Conservation (phyloP, 2,113 vertebrate genomes). For the Tragelaphus imberbis region DNA sequence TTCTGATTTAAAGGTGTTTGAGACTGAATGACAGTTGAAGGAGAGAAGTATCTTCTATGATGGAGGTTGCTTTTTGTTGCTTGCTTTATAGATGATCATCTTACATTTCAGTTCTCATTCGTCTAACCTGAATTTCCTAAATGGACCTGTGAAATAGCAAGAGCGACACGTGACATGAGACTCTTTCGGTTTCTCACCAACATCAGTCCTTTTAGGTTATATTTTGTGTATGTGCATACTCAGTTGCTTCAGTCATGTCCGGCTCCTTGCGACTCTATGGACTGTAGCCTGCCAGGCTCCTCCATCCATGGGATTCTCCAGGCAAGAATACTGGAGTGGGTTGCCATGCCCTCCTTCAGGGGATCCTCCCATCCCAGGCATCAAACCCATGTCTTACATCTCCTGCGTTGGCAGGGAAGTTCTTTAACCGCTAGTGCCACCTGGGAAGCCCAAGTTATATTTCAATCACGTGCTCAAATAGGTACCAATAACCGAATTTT, state of each 20-base stretch:
- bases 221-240: neutral
- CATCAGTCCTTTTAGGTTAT: neutral
- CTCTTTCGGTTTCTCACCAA: neutral
- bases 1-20: neutral
- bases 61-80: neutral
- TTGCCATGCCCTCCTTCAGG: neutral
- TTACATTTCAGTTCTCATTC: neutral
- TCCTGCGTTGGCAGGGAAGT: neutral
- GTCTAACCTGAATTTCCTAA: neutral
- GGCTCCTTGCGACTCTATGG: neutral
- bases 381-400: accelerated
- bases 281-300: neutral
- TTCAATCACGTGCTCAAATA: constrained; percentile 41
- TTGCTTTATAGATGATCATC: neutral
- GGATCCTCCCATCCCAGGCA: neutral
- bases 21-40: neutral
- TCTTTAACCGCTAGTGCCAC: neutral
- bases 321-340: neutral
- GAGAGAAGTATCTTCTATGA: neutral
- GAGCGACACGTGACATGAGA: neutral
- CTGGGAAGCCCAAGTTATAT: neutral
- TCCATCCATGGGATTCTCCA: neutral
- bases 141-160: neutral
- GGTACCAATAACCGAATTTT: constrained; percentile 42
- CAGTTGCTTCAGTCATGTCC: neutral